phyloP scores from a whole-genome alignment of 2,113 vertebrate genomes.

The Mormyrus lacerda region DNA sequence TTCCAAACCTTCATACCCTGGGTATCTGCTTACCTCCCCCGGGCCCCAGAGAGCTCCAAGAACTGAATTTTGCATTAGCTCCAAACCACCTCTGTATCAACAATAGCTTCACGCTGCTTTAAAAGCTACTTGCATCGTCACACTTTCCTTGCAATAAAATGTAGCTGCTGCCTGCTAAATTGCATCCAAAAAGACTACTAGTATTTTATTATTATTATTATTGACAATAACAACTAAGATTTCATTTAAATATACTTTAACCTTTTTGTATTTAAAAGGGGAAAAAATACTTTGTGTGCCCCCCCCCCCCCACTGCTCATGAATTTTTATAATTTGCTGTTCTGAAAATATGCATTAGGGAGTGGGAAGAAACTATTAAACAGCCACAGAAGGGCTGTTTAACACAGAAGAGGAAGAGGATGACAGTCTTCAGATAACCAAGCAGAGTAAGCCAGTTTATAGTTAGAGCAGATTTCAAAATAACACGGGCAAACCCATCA shows the following conservation, averaged over 20 bases:
- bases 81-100: background rate
- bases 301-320: background rate
- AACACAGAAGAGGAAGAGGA: background rate
- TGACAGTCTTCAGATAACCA: background rate
- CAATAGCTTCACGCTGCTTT: background rate
- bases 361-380: background rate
- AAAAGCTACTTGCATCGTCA: background rate
- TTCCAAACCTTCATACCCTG: background rate
- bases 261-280: background rate
- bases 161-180: background rate
- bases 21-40: background rate
- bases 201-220: background rate
- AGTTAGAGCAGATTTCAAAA: background rate
- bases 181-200: background rate
- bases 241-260: background rate
- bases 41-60: background rate
- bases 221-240: background rate
- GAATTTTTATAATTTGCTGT: background rate
- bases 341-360: background rate
- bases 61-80: background rate
- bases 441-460: background rate
- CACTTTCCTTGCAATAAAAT: background rate
- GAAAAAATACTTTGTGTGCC: background rate
- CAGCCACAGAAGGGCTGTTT: background rate
- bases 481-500: slow-evolving; percentile 6